Evolutionary conservation across 2,888 invertebrate species (phyloP).

Genomic region (Ceramica pisi): DNA sequence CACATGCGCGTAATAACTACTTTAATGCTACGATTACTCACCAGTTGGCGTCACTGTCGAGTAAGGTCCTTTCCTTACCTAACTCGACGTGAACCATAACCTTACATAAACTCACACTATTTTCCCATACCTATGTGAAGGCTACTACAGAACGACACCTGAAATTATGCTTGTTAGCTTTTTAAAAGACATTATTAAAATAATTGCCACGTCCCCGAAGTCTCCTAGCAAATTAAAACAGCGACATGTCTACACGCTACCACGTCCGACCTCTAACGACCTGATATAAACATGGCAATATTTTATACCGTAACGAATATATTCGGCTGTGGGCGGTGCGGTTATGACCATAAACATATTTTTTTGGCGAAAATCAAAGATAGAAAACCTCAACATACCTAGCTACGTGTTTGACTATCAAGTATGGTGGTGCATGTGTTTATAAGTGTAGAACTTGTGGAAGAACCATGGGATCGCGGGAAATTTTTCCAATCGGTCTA

Average conservation of each 20-base stretch:
- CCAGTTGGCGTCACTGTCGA: no score
- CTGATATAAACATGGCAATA: constrained; percentile 26
- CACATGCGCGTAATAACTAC: no score
- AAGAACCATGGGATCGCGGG: background rate
- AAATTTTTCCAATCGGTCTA: background rate
- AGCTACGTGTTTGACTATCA: background rate
- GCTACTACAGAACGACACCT: no score
- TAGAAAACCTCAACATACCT: background rate
- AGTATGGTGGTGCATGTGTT: no score
- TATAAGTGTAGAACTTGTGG: background rate
- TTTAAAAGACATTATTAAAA: constrained; percentile 20
- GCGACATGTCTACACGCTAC: constrained; percentile 24
- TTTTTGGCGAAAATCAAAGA: constrained; percentile 16
- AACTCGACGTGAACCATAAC: no score
- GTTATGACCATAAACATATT: constrained; percentile 32
- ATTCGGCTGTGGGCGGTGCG: constrained; percentile 15
- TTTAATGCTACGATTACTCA: no score
- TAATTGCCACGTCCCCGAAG: constrained; percentile 32
- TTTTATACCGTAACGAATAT: constrained; percentile 35
- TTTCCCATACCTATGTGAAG: no score
- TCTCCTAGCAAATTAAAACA: constrained; percentile 19
- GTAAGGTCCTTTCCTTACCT: no score
- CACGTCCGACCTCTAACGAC: constrained; percentile 23
- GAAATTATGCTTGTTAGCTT: constrained; percentile 15
- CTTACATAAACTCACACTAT: no score